A percentile compares a stretch with the other conserved stretches of the same genome.
These are phyloP conservation scores for Coregonus clupeaformis DNA, from an alignment of 2,113 vertebrate species.

Conservation along the genomic window DNA sequence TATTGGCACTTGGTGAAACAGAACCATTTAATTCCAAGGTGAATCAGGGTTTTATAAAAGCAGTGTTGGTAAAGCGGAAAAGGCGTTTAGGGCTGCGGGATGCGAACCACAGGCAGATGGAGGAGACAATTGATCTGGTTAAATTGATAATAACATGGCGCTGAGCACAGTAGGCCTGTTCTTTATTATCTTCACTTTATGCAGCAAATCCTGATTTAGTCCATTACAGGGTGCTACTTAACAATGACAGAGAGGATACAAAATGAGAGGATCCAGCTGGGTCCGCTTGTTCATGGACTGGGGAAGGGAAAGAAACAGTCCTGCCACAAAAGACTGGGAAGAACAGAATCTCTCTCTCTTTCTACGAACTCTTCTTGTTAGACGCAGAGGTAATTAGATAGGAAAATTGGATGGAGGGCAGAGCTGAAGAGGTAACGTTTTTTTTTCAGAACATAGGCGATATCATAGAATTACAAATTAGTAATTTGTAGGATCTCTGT, in stretches of 20 bases:
- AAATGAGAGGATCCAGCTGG: neutral
- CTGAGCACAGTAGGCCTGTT: neutral
- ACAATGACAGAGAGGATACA: neutral
- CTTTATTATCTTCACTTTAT: conserved; percentile 4
- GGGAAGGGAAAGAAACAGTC: neutral
- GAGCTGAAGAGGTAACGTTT: too few species aligned
- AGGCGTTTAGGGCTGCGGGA: neutral
- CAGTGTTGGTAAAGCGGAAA: neutral
- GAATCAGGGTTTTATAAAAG: neutral
- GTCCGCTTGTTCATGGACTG: neutral
- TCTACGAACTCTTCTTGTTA: too few species aligned
- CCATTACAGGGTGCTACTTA: neutral
- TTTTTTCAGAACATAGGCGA: too few species aligned
- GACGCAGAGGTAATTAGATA: too few species aligned
- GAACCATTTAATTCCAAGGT: neutral
- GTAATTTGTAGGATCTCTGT: too few species aligned
- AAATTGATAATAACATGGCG: conserved; percentile 8
- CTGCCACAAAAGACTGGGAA: neutral
- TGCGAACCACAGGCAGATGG: neutral
- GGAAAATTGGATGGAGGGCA: too few species aligned
- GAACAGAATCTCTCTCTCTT: too few species aligned
- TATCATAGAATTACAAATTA: too few species aligned
- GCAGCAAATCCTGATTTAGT: neutral
- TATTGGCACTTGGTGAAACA: conserved; percentile 19
- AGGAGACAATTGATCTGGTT: conserved; percentile 1